These are phyloP conservation scores for Cettia cetti DNA, from an alignment of 2,113 vertebrate species.

Conservation along the genomic window DNA sequence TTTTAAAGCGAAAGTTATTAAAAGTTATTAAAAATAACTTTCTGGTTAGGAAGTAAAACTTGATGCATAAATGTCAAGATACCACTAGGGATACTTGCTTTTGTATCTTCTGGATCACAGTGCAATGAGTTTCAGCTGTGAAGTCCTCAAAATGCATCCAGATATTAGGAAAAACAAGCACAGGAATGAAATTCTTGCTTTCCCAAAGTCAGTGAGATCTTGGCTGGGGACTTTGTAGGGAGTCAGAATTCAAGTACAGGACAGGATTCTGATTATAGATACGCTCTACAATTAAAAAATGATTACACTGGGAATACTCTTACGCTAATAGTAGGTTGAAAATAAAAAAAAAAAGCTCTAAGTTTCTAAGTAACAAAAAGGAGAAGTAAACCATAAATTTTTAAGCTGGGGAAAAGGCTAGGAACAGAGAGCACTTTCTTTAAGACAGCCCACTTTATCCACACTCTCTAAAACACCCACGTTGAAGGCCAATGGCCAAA, in stretches of 20 bases:
- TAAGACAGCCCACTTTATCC: neutral
- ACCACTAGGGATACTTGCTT: conserved; percentile 10
- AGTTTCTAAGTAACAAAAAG: neutral
- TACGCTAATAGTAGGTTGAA: neutral
- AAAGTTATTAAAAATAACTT: conserved; percentile 56
- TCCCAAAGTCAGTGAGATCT: neutral
- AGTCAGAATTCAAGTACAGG: neutral
- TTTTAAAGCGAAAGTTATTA: conserved; percentile 35
- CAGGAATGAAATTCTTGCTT: neutral
- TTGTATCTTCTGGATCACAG: neutral
- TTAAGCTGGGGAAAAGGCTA: neutral
- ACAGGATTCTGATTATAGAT: neutral
- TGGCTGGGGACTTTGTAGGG: neutral
- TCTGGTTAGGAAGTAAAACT: conserved; percentile 40
- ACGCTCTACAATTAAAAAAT: neutral
- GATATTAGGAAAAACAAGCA: neutral
- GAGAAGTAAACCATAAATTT: neutral
- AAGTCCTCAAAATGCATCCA: neutral
- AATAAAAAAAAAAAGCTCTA: neutral
- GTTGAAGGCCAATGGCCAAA: conserved; percentile 25
- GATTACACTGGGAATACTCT: neutral
- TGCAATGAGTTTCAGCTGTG: neutral
- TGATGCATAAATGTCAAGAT: neutral
- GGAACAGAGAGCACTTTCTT: neutral
- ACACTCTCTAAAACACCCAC: conserved; percentile 22